Evolutionary conservation across 2,113 vertebrate species (phyloP).

Genomic region (Esox niger): DNA sequence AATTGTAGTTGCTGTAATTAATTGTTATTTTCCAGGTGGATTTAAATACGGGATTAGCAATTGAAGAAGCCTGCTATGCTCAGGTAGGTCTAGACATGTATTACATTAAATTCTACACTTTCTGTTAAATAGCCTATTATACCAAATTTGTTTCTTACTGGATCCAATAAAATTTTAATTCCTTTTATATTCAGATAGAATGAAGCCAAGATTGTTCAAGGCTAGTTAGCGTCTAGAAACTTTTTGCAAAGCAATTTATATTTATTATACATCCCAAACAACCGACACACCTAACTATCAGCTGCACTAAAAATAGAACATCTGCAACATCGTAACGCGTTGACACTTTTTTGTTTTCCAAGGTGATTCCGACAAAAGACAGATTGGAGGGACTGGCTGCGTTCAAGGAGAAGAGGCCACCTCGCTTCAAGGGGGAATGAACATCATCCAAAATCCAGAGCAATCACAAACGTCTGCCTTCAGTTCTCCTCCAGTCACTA

Average conservation of each 20-base stretch:
- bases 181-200: neutral
- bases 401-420: slow-evolving; percentile 93
- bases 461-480: slow-evolving; percentile 31
- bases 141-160: neutral
- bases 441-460: slow-evolving; percentile 4
- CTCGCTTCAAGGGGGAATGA: slow-evolving; percentile 90
- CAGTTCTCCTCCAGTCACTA: slow-evolving; percentile 35
- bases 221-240: neutral
- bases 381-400: slow-evolving; percentile 92
- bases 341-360: slow-evolving; percentile 36
- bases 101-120: neutral
- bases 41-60: slow-evolving; percentile 91
- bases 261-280: neutral
- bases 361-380: slow-evolving; percentile 97
- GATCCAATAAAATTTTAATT: neutral
- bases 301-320: neutral
- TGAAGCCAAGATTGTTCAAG: neutral
- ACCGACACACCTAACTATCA: no score
- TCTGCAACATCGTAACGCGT: neutral
- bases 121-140: no score
- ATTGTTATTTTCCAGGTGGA: slow-evolving; percentile 79
- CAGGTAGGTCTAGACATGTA: slow-evolving; percentile 77
- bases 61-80: slow-evolving; percentile 97
- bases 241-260: neutral
- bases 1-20: slow-evolving; percentile 29